Base-by-base conservation (phyloP, 2,888 invertebrate species). In the Podabrus alpinus region DNA sequence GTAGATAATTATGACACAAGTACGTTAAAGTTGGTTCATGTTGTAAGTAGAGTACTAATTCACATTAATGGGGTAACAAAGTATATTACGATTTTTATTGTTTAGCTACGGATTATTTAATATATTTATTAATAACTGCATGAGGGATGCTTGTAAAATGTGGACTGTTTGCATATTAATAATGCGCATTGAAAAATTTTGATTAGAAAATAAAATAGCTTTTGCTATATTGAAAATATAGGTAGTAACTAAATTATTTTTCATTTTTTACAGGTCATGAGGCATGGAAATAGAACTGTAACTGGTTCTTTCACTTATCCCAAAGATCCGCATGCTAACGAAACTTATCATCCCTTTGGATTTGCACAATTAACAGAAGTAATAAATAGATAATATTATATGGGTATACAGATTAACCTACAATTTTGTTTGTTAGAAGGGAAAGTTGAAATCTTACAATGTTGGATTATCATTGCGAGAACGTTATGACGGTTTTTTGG, bases 231-330 rank as follows among this genome's bases (percentile, higher is more conserved):
- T n/a, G n/a, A n/a, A n/a, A n/a, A n/a, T n/a, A n/a, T n/a, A n/a
- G n/a, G n/a, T n/a, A n/a, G n/a, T n/a, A n/a, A n/a, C n/a, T n/a
- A n/a, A n/a, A n/a, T n/a, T n/a, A 3, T 19, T 19, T 4, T 19
- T 9, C 2, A 24, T 9, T 9, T 24, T 9, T 24, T 24, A 24
- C 45, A 45, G 45, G 45, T 45, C 2, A 7, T 90, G 84, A 89
- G 94, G 68, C 94, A 94, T 88, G 94, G 94, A 19, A 92, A 93
- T 80, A 88, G 94, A 82, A 92, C 93, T 77, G 93, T 94, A 10
- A 1, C 4, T 45, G 90, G 91, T 15, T 67, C 89, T 90, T 15
- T 66, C 13, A 60, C 90, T 2, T 75, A 88, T 79, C 88, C 89
- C 2, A 88, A 84, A 10, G 89, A 90, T 81, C 86, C 87, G 0